Percentiles rank a stretch among this genome's conserved stretches.
Conservation (phyloP, 2,113 vertebrate genomes). For the Oreochromis aureus region DNA sequence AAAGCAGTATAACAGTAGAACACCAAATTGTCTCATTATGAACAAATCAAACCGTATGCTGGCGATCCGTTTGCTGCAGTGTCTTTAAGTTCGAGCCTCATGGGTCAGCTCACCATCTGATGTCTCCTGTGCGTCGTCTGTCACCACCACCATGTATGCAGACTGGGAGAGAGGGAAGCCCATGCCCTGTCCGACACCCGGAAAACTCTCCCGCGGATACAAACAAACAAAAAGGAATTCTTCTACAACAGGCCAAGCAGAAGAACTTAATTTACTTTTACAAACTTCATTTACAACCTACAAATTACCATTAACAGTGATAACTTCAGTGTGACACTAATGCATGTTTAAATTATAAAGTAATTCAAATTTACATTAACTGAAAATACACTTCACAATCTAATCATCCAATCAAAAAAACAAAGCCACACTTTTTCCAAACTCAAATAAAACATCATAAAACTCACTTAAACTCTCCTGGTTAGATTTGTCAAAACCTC, state of each 20-base stretch:
- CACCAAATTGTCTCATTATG: background rate
- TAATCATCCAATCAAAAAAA: background rate
- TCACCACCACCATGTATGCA: background rate
- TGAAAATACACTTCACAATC: background rate
- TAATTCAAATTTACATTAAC: background rate
- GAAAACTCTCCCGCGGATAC: background rate
- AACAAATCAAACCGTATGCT: background rate
- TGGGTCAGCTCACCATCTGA: background rate
- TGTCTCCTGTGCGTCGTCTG: rapidly evolving
- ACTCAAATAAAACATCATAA: background rate
- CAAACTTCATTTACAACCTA: background rate
- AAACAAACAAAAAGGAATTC: background rate
- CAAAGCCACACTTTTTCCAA: rapidly evolving
- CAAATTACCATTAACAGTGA: background rate
- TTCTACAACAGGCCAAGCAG: background rate
- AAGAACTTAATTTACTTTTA: background rate
- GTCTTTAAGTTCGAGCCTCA: background rate
- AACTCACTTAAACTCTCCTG: background rate
- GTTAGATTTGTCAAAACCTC: background rate
- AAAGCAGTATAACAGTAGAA: background rate
- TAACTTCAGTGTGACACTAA: background rate
- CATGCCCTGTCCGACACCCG: rapidly evolving
- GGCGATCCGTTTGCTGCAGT: background rate
- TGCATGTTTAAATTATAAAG: background rate
- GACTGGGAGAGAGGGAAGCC: background rate